A percentile compares a stretch with the other conserved stretches of the same genome.
These are phyloP conservation scores for Amphibalanus amphitrite DNA, from an alignment of 1,140 invertebrate genomes.

Conservation along the genomic window DNA sequence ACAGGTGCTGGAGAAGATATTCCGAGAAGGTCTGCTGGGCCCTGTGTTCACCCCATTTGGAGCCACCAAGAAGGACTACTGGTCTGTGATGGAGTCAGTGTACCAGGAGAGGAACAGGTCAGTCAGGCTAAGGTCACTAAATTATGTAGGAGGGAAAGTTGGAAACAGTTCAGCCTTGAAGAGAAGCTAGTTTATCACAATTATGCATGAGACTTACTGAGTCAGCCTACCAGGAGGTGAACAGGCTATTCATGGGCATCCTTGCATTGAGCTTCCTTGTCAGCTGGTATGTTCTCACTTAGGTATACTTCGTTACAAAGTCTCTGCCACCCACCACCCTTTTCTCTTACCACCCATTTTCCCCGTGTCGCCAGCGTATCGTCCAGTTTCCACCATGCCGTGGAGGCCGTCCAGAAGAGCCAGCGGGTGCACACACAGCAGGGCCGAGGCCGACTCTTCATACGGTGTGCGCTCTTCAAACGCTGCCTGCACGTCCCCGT, in stretches of 20 bases:
- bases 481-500: conserved; percentile 37
- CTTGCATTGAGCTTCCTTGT: too few relatives aligned
- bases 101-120: not conserved
- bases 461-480: conserved; percentile 34
- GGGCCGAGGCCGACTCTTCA: conserved; percentile 35
- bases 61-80: conserved; percentile 14
- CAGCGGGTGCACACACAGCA: conserved; percentile 28
- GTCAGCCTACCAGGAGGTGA: too few relatives aligned
- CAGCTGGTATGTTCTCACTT: too few relatives aligned
- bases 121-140: too few relatives aligned
- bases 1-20: conserved; percentile 13
- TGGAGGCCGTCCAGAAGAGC: conserved; percentile 28
- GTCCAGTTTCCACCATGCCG: conserved; percentile 17
- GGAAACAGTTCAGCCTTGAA: too few relatives aligned
- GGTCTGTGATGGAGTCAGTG: conserved; percentile 13
- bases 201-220: too few relatives aligned
- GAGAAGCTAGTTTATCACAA: too few relatives aligned
- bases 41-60: conserved; percentile 14
- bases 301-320: too few relatives aligned
- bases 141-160: too few relatives aligned
- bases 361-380: not conserved
- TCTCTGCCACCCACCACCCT: too few relatives aligned
- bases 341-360: too few relatives aligned
- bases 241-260: too few relatives aligned
- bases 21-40: conserved; percentile 13